Base-by-base conservation (phyloP, 2,113 vertebrate genomes). In the Oxyruncus cristatus region DNA sequence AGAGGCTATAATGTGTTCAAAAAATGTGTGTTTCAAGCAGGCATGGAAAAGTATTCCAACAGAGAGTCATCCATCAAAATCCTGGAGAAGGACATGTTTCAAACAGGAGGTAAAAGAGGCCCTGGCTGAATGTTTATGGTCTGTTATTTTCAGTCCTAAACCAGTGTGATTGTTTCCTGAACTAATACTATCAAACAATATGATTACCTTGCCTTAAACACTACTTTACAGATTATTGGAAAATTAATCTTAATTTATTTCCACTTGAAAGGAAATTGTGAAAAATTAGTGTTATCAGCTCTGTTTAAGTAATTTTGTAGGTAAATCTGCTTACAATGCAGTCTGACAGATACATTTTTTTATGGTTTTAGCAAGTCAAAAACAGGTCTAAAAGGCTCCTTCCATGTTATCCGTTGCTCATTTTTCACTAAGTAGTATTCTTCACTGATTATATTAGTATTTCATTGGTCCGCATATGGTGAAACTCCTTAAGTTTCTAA, bases 21-120 rank as follows among this genome's bases (percentile, higher is more conserved):
- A 88, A 91, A 72, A 80, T 75, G 59, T 91, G 32, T 89, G 78
- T 96, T 96, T 96, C 85, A 95, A 89, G 75, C 49, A 83, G 52
- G 22, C 75, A 70, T 50, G 65, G 74, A 94, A 94, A 92, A 86
- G 47, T 70, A 32, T 90, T 96, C 92, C 88, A 92, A 61, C 53
- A 76, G 61, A 81, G 84, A 89, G 8, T 90, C 82, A 92, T 92
- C 63, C 66, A 72, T 96, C 88, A 93, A 89, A 81, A 85, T 44
- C 20, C 70, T 90, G 47, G 65, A 90, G 82, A 93, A 92, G 16
- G 81, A 70, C 30, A 49, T 72, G 49, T 76, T 86, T 94, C 77
- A 79, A 75, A 52, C 12, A 83, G 46, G 42, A 87, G 59, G 41
- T 50, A 96, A 95, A 26, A 35, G 52, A 49, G 35, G 12, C 16